Evolutionary conservation across 64 coral and sea anemone species (phyloP), one percentile per base, ranked within the genome.

Genomic region (Pocillopora damicornis): DNA sequence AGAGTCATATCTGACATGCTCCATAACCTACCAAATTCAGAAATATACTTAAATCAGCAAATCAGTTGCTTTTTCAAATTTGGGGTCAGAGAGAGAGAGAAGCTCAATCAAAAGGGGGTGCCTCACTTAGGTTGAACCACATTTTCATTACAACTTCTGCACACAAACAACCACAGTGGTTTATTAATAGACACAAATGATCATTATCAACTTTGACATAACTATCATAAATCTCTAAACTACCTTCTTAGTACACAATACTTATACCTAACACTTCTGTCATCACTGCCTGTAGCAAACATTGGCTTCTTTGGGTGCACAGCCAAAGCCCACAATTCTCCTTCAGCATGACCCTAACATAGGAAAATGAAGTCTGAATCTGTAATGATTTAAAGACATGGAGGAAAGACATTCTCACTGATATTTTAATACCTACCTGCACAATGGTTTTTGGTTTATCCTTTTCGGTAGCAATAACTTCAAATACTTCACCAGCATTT

Each of bases 231-330:
- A 51, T 51, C 42, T 51, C 42, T 51, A 51, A 51, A 51, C 42
- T 51, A 51, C 42, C 42, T 51, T 51, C 42, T 51, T 51, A 51
- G 42, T 4, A 7, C 0, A 51, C 42, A 51, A 51, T 4, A 78
- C 64, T 1, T 25, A n/a, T 97, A 97, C 94, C 97, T 75, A 34
- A 99, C 93, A 88, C 93, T 99, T 68, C 81, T 94, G 80, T 99
- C 97, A 91, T 99, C 97, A 90, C 97, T 99, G 42, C 93, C 97
- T 76, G 97, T 99, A 74, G 93, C 97, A 93, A 99, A 99, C 75
- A 99, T 95, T 37, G 89, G 75, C 75, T 99, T 99, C 66, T 95
- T 99, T 30, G 97, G 97, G 73, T 99, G 97, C 45, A 93, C 97
- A 73, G 97, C 97, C 57, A 99, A 89, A 0, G 97, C 97, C 97